Evolutionary conservation across 2,113 vertebrate species (phyloP), one percentile per base, ranked within the genome.

Genomic region (Tor tambroides): DNA sequence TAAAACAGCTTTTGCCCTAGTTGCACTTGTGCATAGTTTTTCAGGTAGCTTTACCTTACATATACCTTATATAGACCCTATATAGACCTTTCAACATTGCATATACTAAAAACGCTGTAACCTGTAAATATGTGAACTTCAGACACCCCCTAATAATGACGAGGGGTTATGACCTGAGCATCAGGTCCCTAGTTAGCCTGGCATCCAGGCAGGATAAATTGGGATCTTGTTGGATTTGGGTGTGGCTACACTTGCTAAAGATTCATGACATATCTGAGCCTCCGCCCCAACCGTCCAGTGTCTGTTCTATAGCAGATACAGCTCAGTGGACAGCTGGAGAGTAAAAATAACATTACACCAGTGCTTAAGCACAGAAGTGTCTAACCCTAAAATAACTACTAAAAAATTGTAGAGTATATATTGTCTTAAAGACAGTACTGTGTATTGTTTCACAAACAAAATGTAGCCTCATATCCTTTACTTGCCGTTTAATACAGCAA

Each of bases 341-440:
- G 92, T 93, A 92, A 90, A 95, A 95, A 95, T 93, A 94, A 93
- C 59, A 85, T 49, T 46, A 83, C 74, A 88, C 84, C 90, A 91
- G 86, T 88, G 89, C 88, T 80, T 82, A 72, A 81, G 71, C 59
- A 30, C 26, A 83, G 59, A 86, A 89, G 87, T 78, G 26, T 82
- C 28, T 84, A 76, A 49, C 59, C 69, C 75, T 81, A 72, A 76
- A 87, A 87, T 81, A 88, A 84, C 76, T 59, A 41, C 59, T 19
- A 83, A 83, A 83, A 78, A 72, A 46, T 19, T 67, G 30, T 41
- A 19, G 3, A 19, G 51, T 19, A 61, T 56, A 30, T 26, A 28
- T 21, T 28, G 35, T 65, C n/a, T 67, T 30, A 43, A 65, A 78
- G 2, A n/a, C 69, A 87, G 14, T 61, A n/a, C 32, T 67, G 54